A percentile compares a stretch with the other conserved stretches of the same genome.
phyloP scores from a whole-genome alignment of 2,113 vertebrate genomes.

The Lontra canadensis region DNA sequence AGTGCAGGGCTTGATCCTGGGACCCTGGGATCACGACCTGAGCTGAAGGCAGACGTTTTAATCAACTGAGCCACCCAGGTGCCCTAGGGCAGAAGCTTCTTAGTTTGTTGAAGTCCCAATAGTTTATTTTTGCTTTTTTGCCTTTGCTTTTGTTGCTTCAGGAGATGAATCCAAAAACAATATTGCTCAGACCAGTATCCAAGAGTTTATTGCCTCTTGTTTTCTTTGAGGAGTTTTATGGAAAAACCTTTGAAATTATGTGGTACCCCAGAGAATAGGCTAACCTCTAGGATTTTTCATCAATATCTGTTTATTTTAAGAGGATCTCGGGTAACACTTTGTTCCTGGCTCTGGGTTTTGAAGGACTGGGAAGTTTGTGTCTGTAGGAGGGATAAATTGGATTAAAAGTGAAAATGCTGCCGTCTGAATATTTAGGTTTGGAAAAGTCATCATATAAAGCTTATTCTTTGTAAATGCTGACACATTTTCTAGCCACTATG shows the following conservation, averaged over 20 bases:
- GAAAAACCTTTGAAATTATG: background rate
- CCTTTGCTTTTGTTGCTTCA: background rate
- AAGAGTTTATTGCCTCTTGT: background rate
- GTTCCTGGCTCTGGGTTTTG: background rate
- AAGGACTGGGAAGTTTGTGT: background rate
- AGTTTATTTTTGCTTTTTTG: background rate
- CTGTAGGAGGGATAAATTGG: background rate
- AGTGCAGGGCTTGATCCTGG: background rate
- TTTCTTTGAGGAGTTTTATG: background rate
- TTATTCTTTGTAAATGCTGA: background rate
- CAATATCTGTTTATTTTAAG: background rate
- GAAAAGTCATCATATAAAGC: rapidly evolving
- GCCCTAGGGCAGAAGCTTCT: background rate
- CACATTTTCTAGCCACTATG: background rate
- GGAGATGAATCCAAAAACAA: background rate
- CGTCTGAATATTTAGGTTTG: background rate
- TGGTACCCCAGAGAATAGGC: background rate
- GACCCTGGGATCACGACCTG: background rate
- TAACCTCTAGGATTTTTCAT: background rate
- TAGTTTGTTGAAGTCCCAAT: background rate
- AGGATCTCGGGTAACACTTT: background rate
- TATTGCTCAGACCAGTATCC: background rate
- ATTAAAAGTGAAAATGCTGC: background rate
- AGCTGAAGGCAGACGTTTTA: background rate
- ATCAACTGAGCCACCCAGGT: background rate